A percentile compares a stretch with the other conserved stretches of the same genome.
phyloP scores from a whole-genome alignment of 2,113 vertebrate species.

The Emydocephalus ijimae region DNA sequence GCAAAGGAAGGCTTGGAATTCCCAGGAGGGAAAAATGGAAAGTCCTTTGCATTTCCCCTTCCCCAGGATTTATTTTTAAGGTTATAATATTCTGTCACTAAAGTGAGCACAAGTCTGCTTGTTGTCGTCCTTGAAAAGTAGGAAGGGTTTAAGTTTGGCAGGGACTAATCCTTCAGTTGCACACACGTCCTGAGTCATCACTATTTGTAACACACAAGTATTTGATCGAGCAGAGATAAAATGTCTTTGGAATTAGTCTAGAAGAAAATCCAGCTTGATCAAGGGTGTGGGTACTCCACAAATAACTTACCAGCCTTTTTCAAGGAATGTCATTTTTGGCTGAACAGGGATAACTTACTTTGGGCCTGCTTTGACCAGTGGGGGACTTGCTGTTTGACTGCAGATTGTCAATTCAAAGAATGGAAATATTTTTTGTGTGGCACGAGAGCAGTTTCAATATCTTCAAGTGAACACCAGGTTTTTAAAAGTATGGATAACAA shows the following conservation, averaged over 20 bases:
- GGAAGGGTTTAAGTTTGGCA: not conserved
- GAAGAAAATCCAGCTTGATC: slow-evolving; percentile 57
- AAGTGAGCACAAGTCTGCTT: not conserved
- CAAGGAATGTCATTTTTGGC: slow-evolving; percentile 44
- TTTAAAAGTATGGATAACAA: not conserved
- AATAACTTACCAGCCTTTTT: slow-evolving; percentile 38
- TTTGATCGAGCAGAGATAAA: slow-evolving; percentile 47
- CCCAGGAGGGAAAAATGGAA: not conserved
- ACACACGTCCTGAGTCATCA: slow-evolving; percentile 18
- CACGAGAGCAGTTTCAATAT: not conserved
- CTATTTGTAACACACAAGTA: slow-evolving; percentile 31
- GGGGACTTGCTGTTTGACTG: not conserved
- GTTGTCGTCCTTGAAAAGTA: not conserved
- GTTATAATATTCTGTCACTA: slow-evolving; percentile 35
- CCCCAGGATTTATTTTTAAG: slow-evolving; percentile 1
- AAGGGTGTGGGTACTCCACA: slow-evolving; percentile 26
- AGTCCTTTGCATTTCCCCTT: not conserved
- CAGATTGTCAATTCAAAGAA: not conserved
- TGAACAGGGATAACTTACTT: slow-evolving; percentile 11
- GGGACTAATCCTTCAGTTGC: not conserved
- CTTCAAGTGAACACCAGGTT: not conserved
- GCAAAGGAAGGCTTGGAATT: not conserved
- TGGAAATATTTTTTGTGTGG: not conserved
- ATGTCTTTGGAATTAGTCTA: slow-evolving; percentile 41
- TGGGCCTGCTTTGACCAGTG: slow-evolving; percentile 32